Evolutionary conservation across 2,113 vertebrate species (phyloP).

Genomic region (Forbesichthys papilliferus): DNA sequence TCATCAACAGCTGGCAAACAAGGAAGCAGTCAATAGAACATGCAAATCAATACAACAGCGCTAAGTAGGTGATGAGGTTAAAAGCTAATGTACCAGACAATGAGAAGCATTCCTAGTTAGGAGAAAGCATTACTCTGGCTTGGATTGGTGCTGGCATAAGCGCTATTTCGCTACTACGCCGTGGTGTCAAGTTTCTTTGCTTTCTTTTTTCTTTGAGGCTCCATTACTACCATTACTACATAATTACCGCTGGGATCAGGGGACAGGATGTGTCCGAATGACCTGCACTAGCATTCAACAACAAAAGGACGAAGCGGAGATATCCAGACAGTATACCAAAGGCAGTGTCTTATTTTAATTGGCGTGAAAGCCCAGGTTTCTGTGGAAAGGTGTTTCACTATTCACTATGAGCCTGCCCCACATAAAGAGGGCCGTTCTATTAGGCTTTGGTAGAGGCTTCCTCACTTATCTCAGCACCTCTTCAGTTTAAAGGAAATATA

Average conservation of each 20-base stretch:
- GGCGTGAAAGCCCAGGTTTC: conserved; percentile 21
- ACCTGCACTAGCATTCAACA: conserved; percentile 37
- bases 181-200: conserved; percentile 46
- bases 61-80: conserved; percentile 25
- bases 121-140: conserved; percentile 7
- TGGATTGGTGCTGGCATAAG: conserved; percentile 44
- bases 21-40: conserved; percentile 1
- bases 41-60: conserved; percentile 55
- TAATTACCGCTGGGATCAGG: conserved; percentile 61
- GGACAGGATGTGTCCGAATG: conserved; percentile 54
- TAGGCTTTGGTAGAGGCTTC: not conserved
- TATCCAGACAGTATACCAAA: conserved; percentile 11
- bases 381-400: not conserved
- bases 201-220: conserved; percentile 31
- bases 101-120: not conserved
- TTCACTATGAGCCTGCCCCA: not conserved
- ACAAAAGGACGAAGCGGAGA: conserved; percentile 15
- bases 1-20: conserved; percentile 15
- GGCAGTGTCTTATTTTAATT: not conserved
- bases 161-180: conserved; percentile 25
- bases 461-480: not conserved
- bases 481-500: conserved; percentile 8
- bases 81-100: conserved; percentile 44
- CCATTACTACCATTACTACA: conserved; percentile 59
- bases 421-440: not conserved